Percentiles rank a stretch among this genome's conserved stretches.
These are phyloP conservation scores for Picathartes gymnocephalus DNA, from an alignment of 2,113 vertebrate species.

Conservation along the genomic window DNA sequence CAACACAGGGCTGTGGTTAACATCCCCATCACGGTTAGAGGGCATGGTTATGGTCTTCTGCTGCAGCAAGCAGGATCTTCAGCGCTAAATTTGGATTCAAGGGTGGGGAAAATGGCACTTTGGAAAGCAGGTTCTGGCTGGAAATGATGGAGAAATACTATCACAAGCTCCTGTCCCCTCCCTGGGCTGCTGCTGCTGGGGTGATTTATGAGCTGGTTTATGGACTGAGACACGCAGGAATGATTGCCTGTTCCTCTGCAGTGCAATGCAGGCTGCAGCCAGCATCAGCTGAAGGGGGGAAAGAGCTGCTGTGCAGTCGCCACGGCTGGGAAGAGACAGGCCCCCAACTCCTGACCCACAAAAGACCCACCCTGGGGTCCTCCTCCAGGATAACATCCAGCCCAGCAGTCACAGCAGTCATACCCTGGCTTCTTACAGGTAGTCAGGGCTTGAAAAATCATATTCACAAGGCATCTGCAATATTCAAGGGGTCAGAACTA, in stretches of 20 bases:
- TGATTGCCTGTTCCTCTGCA: background rate
- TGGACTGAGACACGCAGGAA: background rate
- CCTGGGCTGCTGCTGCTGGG: background rate
- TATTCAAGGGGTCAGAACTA: background rate
- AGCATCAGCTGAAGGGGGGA: background rate
- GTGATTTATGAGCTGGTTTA: conserved; percentile 11
- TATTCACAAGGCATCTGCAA: background rate
- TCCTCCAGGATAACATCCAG: background rate
- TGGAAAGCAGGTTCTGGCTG: background rate
- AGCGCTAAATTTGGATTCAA: background rate
- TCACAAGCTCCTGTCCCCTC: background rate
- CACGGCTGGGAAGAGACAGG: accelerated
- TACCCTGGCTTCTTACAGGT: background rate
- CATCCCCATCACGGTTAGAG: background rate
- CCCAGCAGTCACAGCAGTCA: background rate
- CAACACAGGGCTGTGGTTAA: accelerated
- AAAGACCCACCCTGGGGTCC: background rate
- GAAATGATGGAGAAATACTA: background rate
- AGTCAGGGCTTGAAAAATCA: background rate
- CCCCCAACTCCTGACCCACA: accelerated
- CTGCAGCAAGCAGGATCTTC: background rate
- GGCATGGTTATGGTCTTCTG: background rate
- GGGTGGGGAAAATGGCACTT: background rate
- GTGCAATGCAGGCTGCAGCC: background rate
- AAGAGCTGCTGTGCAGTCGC: background rate